These are phyloP conservation scores for Caenorhabditis doughertyi DNA, from an alignment of 2,888 invertebrate genomes.

Conservation along the genomic window DNA sequence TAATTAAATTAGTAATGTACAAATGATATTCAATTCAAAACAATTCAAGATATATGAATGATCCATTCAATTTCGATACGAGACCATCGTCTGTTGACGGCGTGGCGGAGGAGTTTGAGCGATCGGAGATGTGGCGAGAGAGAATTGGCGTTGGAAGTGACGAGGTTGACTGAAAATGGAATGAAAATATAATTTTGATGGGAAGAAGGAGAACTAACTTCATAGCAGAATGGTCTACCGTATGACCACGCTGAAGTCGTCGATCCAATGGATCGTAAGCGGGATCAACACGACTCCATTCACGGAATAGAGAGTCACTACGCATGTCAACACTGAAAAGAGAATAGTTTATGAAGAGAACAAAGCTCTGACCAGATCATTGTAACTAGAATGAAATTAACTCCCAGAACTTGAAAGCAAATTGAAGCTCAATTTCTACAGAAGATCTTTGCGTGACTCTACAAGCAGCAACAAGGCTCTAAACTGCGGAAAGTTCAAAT, in stretches of 20 bases:
- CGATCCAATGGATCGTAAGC: constrained; percentile 62
- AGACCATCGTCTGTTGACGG: constrained; percentile 57
- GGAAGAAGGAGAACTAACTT: constrained; percentile 5
- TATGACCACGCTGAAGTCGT: constrained; percentile 53
- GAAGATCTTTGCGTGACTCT: no score
- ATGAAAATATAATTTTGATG: not conserved
- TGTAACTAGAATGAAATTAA: no score
- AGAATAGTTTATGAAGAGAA: no score
- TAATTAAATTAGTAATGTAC: constrained; percentile 5
- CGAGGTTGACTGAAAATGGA: constrained; percentile 34
- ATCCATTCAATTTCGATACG: constrained; percentile 54
- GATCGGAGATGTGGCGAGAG: constrained; percentile 58
- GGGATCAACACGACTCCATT: constrained; percentile 72
- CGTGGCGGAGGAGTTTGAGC: constrained; percentile 57
- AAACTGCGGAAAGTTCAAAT: no score
- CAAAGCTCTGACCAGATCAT: no score
- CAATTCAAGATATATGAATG: not conserved
- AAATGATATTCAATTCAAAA: constrained; percentile 14
- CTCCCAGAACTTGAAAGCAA: no score
- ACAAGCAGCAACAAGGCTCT: no score
- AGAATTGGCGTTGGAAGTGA: constrained; percentile 63
- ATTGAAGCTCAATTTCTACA: no score
- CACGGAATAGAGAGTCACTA: constrained; percentile 68
- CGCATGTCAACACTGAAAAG: constrained; percentile 69
- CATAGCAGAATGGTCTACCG: constrained; percentile 51